Percentiles rank a stretch among this genome's conserved stretches.
Evolutionary conservation across 2,888 invertebrate species (phyloP).

Genomic region (Pteria penguin): DNA sequence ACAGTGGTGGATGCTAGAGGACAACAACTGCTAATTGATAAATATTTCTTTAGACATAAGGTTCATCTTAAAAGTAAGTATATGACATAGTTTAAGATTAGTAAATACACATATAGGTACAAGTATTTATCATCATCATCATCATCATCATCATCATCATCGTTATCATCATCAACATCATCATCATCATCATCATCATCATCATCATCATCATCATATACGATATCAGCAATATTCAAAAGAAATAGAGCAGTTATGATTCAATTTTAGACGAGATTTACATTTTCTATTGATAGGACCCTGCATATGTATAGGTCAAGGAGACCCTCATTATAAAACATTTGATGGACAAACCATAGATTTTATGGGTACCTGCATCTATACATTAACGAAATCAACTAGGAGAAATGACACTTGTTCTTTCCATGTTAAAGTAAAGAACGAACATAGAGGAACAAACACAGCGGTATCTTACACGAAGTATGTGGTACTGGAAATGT

Average conservation of each 20-base stretch:
- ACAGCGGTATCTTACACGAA: conserved; percentile 25
- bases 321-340: conserved; percentile 71
- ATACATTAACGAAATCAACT: conserved; percentile 57
- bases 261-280: too few species aligned
- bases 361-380: conserved; percentile 66
- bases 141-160: too few species aligned
- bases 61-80: neutral
- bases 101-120: too few species aligned
- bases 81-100: too few species aligned
- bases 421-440: conserved; percentile 36
- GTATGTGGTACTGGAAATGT: conserved; percentile 25
- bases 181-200: too few species aligned
- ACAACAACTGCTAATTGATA: neutral
- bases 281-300: neutral
- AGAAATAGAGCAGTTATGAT: too few species aligned
- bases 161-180: too few species aligned
- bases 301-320: conserved; percentile 43
- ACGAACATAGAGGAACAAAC: conserved; percentile 20
- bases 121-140: too few species aligned
- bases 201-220: too few species aligned
- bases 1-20: neutral
- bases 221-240: too few species aligned
- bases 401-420: conserved; percentile 20
- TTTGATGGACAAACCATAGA: conserved; percentile 61
- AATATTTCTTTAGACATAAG: neutral